Base-by-base conservation (phyloP, 2,888 invertebrate species). In the Creontiades dilutus region DNA sequence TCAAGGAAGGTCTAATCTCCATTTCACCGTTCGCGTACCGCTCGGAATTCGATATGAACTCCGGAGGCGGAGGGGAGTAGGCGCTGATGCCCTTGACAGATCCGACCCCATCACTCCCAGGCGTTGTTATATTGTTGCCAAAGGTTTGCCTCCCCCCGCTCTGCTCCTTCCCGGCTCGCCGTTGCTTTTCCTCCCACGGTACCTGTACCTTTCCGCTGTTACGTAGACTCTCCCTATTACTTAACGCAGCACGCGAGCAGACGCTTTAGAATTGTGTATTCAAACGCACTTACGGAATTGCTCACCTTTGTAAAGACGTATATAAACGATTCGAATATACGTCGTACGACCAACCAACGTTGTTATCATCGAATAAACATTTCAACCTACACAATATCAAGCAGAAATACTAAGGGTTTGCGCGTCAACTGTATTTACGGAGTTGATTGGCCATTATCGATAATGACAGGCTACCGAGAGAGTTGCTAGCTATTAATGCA, bases 1-100 rank as follows among this genome's bases (percentile, higher is more conserved):
- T 27, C 68, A 68, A 68, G 68, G 68, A 68, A 78, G 78, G 47
- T 78, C 78, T 78, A 78, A 78, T 78, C 78, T 78, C 46, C 37
- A 78, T 78, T 78, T 78, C 78, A 78, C 78, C 78, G 78, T 78
- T 68, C 78, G 78, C 7, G 47, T 19, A 37, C 78, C 47, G 78
- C 78, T 12, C n/a, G 78, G 78, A 78, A 78, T 78, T 78, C 47
- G 78, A 78, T 78, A 78, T 78, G 78, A 78, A 78, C 78, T 78
- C n/a, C 28, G 23, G 19, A 23, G 57, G n/a, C n/a, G n/a, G n/a
- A n/a, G n/a, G n/a, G n/a, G n/a, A n/a, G n/a, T n/a, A n/a, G 14
- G 52, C 68, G 68, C 68, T 68, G 68, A 68, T 27, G 68, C 68
- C 68, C 68, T 68, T 68, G 68, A 68, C 68, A 68, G 68, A 11